Evolutionary conservation across 2,888 invertebrate genomes (phyloP), one percentile per base, ranked within the genome.

Genomic region (Byasa hedistus): DNA sequence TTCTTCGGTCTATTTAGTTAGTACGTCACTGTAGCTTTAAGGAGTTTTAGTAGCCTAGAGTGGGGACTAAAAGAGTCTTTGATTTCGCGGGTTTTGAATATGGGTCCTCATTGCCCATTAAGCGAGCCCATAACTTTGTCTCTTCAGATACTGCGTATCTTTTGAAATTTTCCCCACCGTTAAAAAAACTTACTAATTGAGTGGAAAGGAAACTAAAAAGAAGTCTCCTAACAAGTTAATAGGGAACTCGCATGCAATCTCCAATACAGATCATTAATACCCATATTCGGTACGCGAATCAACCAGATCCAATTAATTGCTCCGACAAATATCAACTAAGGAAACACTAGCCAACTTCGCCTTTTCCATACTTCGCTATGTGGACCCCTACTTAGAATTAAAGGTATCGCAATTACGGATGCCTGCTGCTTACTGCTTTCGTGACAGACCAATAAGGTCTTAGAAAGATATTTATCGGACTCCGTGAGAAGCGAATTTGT

Each of bases 371-470:
- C 8, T n/a, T 56, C 44, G 57, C 24, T 65, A 57, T 54, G 52
- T 39, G 54, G 52, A 61, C 57, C 44, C 22, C 27, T 22, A 21
- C 36, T 54, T 58, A 57, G 63, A 51, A 57, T 22, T 48, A 27
- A 48, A 65, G 59, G 55, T 65, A 65, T 65, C 24, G 58, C 66
- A 59, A 66, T 62, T 62, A 66, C 54, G 66, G 61, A 66, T 66
- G 58, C 58, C 58, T 52, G 24, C 24, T 60, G 44, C 23, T 61
- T 52, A 52, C 36, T 44, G 23, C 56, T 61, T 61, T 65, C 59
- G 65, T 55, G 27, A 56, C 27, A 10, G 21, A 39, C 52, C n/a
- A 52, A 61, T 39, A 52, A 23, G 51, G 61, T 2, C 27, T 19
- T 56, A 52, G 66, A 60, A 39, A 61, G 39, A 51, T 66, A 27